Evolutionary conservation across 2,113 vertebrate genomes (phyloP).

Genomic region (Heterocephalus glaber): DNA sequence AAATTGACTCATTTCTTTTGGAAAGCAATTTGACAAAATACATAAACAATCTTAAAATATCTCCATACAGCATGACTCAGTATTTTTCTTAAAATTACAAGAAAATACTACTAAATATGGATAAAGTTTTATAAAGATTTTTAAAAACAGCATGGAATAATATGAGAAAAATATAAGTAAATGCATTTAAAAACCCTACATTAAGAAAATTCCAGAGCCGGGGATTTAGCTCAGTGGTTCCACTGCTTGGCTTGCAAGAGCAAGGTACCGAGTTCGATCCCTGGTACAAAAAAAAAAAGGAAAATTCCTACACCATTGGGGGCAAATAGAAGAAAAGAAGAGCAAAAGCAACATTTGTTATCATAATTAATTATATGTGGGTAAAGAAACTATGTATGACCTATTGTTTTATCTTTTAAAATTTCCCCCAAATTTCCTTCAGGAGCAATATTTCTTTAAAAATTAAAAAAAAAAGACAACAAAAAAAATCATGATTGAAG

Average conservation of each 20-base stretch:
- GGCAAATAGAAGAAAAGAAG: not conserved
- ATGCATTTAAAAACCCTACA: not conserved
- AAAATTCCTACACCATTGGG: not conserved
- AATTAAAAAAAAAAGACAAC: conserved; percentile 22
- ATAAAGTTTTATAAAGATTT: conserved; percentile 38
- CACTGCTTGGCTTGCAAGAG: too few species aligned
- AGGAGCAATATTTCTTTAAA: conserved; percentile 22
- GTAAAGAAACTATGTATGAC: not conserved
- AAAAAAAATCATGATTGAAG: conserved; percentile 23
- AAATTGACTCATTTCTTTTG: conserved; percentile 5
- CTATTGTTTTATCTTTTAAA: conserved; percentile 37
- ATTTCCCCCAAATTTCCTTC: conserved; percentile 10
- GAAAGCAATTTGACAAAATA: not conserved
- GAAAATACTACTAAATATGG: conserved; percentile 28
- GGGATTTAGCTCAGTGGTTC: too few species aligned
- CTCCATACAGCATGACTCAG: not conserved
- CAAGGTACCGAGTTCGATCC: too few species aligned
- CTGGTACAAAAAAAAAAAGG: too few species aligned
- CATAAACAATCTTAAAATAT: not conserved
- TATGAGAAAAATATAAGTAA: conserved; percentile 24
- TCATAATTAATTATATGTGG: not conserved
- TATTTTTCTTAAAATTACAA: not conserved
- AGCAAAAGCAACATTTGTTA: not conserved
- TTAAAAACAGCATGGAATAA: not conserved
- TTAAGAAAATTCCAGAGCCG: conserved; percentile 14